A percentile compares a stretch with the other conserved stretches of the same genome.
Evolutionary conservation across 2,888 invertebrate genomes (phyloP).

Genomic region (Coelinius sp.): DNA sequence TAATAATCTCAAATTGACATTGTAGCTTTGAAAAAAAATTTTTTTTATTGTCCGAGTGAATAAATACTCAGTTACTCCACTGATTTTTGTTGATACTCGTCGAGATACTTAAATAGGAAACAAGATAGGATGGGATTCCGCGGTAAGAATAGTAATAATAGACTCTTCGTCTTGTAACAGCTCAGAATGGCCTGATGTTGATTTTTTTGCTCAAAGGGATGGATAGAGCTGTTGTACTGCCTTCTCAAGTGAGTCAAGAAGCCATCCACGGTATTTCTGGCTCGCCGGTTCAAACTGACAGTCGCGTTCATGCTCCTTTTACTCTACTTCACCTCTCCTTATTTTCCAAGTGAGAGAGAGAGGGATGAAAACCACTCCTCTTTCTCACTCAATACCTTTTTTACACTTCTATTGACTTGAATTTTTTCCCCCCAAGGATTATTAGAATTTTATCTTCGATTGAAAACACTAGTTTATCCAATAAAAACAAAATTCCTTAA

Average conservation of each 20-base stretch:
- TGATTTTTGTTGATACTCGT: neutral
- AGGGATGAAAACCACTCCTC: no score
- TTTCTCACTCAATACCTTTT: conserved; percentile 41
- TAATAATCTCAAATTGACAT: no score
- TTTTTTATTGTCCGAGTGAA: no score
- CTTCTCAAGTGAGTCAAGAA: conserved; percentile 57
- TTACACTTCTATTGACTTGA: neutral
- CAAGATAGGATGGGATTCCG: neutral
- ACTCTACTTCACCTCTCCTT: conserved; percentile 45
- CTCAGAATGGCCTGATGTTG: conserved; percentile 53
- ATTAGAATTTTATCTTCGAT: no score
- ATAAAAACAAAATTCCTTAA: no score
- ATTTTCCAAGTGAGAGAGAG: neutral
- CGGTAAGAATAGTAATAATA: neutral
- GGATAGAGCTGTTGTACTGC: conserved; percentile 48
- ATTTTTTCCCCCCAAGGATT: neutral
- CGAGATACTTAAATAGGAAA: neutral
- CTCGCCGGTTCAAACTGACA: conserved; percentile 61
- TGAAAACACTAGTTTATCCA: no score
- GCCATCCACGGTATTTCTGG: conserved; percentile 64
- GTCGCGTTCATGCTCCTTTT: conserved; percentile 55
- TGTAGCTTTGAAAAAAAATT: no score
- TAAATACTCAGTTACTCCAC: no score
- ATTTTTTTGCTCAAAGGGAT: conserved; percentile 55
- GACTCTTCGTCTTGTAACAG: conserved; percentile 9